A percentile compares a stretch with the other conserved stretches of the same genome.
These are phyloP conservation scores for Calameuta filiformis DNA, from an alignment of 2,888 invertebrate species.

Conservation along the genomic window DNA sequence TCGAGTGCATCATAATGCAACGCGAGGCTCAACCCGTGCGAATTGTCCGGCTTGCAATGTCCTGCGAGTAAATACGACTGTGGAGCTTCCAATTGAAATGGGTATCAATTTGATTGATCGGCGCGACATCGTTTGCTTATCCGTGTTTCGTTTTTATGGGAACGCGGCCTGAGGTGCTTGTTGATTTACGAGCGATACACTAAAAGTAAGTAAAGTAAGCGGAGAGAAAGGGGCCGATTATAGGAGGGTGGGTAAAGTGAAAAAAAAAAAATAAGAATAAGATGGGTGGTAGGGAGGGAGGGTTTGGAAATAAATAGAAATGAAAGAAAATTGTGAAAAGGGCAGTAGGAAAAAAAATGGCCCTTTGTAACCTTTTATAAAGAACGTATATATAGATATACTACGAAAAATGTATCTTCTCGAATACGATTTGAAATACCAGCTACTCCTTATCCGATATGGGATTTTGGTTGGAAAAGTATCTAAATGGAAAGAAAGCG, in stretches of 20 bases:
- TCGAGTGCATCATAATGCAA: neutral
- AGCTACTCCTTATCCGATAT: too few relatives aligned
- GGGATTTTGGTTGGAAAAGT: neutral
- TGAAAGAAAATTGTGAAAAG: neutral
- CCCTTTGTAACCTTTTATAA: neutral
- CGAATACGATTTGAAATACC: too few relatives aligned
- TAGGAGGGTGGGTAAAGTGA: neutral
- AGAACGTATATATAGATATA: neutral
- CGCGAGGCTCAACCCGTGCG: neutral
- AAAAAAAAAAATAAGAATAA: neutral
- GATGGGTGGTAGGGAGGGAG: neutral
- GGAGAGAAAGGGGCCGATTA: neutral
- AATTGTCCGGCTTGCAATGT: neutral
- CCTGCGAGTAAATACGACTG: neutral
- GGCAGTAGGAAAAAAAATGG: neutral
- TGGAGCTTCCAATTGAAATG: neutral
- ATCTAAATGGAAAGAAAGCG: neutral
- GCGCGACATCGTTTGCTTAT: neutral
- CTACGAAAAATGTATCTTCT: too few relatives aligned
- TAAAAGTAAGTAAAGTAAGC: neutral
- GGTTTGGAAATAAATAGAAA: neutral
- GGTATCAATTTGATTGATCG: neutral
- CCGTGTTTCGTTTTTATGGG: neutral
- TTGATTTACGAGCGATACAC: neutral
- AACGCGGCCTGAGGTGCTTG: neutral